Evolutionary conservation across 2,113 vertebrate genomes (phyloP).

Genomic region (Origma solitaria): DNA sequence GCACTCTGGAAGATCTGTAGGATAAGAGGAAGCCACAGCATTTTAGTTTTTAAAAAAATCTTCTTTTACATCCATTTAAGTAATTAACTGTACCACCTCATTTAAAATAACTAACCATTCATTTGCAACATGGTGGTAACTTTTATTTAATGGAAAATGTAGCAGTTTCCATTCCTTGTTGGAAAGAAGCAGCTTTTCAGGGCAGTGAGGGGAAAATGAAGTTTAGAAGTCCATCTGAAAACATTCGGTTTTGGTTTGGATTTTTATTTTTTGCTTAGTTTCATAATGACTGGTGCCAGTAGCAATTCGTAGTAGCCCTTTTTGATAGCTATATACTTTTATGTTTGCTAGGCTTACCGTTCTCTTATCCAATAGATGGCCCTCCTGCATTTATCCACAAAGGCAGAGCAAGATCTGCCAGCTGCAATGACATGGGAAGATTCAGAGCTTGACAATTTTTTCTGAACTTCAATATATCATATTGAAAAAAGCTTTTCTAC

Average conservation of each 20-base stretch:
- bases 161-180: background rate
- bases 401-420: background rate
- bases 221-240: background rate
- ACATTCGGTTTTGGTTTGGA: background rate
- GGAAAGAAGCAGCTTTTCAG: background rate
- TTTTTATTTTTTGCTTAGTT: background rate
- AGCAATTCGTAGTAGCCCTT: background rate
- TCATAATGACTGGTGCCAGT: background rate
- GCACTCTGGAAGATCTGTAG: background rate
- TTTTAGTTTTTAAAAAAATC: background rate
- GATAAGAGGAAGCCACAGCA: background rate
- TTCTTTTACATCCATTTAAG: background rate
- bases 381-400: background rate
- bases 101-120: constrained; percentile 23
- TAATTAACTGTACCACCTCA: background rate
- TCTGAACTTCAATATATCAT: background rate
- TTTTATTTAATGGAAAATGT: constrained; percentile 14
- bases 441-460: background rate
- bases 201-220: background rate
- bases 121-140: constrained; percentile 8
- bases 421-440: background rate
- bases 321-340: background rate
- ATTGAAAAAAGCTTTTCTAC: background rate
- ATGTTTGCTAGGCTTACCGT: background rate
- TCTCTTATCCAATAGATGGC: background rate